A percentile compares a stretch with the other conserved stretches of the same genome.
These are phyloP conservation scores for Parauchenoglanis ngamensis DNA, from an alignment of 2,797 vertebrate species.

Conservation along the genomic window DNA sequence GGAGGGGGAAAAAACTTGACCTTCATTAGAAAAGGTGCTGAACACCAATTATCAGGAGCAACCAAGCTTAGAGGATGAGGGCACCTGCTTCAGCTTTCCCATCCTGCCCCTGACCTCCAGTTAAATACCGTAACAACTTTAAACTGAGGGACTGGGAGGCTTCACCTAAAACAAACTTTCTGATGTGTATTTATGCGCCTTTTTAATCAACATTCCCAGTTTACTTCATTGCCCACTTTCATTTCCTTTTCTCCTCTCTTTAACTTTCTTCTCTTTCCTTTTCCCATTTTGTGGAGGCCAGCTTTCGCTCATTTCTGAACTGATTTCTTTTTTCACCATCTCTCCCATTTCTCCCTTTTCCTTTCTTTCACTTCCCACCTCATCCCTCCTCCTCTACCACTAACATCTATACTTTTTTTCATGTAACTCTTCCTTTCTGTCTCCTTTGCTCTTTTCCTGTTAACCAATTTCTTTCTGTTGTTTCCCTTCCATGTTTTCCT, in stretches of 20 bases:
- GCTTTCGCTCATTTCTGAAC: background rate
- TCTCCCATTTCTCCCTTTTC: background rate
- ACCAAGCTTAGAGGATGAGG: slow-evolving; percentile 59
- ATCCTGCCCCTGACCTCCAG: slow-evolving; percentile 46
- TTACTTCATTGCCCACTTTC: background rate
- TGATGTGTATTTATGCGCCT: background rate
- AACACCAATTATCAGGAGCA: slow-evolving; percentile 65
- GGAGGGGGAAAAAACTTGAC: slow-evolving; percentile 62
- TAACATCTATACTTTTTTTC: background rate
- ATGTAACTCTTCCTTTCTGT: no score
- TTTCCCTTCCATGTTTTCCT: background rate
- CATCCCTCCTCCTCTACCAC: background rate
- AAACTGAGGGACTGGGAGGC: background rate
- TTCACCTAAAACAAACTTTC: background rate
- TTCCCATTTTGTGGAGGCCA: background rate
- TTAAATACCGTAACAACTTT: slow-evolving; percentile 11
- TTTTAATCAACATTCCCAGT: background rate
- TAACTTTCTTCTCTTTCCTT: background rate
- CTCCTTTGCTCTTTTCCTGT: background rate
- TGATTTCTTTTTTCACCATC: background rate
- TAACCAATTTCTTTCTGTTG: background rate
- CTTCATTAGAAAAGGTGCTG: slow-evolving; percentile 67
- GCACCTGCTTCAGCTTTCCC: slow-evolving; percentile 64
- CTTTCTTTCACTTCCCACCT: background rate
- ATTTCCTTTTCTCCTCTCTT: background rate